Base-by-base conservation (phyloP, 1,140 invertebrate species). In the Bombus waltoni region DNA sequence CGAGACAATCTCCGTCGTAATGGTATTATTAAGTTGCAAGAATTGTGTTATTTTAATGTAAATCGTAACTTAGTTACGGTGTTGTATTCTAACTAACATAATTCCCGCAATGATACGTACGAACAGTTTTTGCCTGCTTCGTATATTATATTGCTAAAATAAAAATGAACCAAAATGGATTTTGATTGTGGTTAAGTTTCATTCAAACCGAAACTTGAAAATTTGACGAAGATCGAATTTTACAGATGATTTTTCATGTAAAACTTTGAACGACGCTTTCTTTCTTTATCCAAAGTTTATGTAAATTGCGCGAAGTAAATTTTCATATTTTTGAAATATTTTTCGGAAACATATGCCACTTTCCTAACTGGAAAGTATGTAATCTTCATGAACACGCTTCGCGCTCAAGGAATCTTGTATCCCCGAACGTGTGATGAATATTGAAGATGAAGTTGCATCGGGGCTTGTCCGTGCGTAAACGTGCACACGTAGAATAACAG, bases 1-100 rank as follows among this genome's bases (percentile, higher is more conserved):
- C 80, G 87, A 77, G 88, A 87, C 87, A 89, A 89, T 89, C 88
- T 81, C 47, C 74, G 53, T 65, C 73, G 78, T 86, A 89, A 89
- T 84, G 53, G 75, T 79, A 83, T 79, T 87, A 89, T 88, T 89
- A 89, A 89, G 83, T 89, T 89, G 66, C 65, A 70, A 83, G 65
- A 62, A 44, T 73, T 75, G 79, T 85, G 81, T 89, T 89, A 89
- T 89, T 89, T 82, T 73, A 65, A 78, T 75, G 70, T 66, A 65
- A 86, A 80, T 65, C 71, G 40, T 83, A 89, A 88, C 71, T 83
- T 18, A 9, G 38, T 89, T 89, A 80, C 75, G 25, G 9, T 59
- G 38, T 79, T 40, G 25, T n/a, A 10, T n/a, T 38, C 13, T 8
- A 44, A n/a, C 15, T n/a, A 75, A 38, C 75, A 57, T 28, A 71